Evolutionary conservation across 2,113 vertebrate genomes (phyloP).

Genomic region (Chamaea fasciata): DNA sequence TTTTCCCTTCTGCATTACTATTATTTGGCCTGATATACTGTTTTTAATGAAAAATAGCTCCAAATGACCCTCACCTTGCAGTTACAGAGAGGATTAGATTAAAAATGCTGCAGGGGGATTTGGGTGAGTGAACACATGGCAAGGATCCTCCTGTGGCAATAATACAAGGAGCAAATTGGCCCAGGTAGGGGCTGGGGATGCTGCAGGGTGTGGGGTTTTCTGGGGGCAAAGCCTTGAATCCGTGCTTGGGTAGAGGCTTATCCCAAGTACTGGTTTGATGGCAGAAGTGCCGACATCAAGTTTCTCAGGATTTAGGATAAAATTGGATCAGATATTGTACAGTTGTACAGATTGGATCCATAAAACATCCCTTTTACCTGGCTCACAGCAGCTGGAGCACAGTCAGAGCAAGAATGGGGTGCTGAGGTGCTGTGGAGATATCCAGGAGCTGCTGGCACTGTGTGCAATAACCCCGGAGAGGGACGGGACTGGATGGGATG

Average conservation of each 20-base stretch:
- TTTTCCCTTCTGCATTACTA: not conserved
- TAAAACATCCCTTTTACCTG: not conserved
- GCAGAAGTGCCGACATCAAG: not conserved
- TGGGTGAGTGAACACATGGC: not conserved
- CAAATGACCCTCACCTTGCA: slow-evolving; percentile 39
- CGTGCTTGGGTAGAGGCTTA: fast-evolving
- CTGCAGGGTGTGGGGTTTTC: not conserved
- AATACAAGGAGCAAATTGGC: not conserved
- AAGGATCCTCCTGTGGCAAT: not conserved
- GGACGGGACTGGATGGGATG: not conserved
- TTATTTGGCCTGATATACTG: slow-evolving; percentile 26
- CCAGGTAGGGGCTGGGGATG: not conserved
- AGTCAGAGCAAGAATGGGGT: not conserved
- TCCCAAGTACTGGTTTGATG: not conserved
- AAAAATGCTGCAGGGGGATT: slow-evolving; percentile 48
- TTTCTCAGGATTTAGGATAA: not conserved
- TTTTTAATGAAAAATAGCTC: slow-evolving; percentile 60
- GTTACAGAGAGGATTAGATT: slow-evolving; percentile 54
- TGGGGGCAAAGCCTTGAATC: not conserved
- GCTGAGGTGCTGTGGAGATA: not conserved
- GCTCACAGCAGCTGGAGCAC: not conserved
- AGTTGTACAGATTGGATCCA: not conserved
- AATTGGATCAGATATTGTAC: not conserved
- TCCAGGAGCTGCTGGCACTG: not conserved
- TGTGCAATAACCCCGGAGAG: not conserved